Conservation (phyloP, 2,113 vertebrate species). For the Charadrius vociferus region DNA sequence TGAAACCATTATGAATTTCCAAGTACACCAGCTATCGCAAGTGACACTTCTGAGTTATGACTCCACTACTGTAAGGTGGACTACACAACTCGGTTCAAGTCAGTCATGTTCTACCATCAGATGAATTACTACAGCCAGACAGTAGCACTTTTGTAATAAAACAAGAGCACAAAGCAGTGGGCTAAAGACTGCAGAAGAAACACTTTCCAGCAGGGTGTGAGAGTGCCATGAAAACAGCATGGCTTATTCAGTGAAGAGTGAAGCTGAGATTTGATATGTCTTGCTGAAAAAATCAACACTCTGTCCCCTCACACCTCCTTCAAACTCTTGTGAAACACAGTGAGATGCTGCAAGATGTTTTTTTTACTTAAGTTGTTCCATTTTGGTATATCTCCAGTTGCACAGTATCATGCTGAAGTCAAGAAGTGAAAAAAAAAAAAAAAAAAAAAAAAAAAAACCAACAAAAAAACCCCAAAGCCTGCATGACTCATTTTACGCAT, state of each 20-base stretch:
- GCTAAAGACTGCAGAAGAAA: not conserved
- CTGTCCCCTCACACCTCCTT: not conserved
- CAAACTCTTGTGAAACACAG: not conserved
- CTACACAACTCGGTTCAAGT: not conserved
- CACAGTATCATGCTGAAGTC: not conserved
- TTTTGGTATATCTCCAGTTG: not conserved
- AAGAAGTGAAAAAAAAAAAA: not conserved
- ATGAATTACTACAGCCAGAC: not conserved
- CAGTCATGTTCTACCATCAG: not conserved
- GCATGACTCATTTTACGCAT: not conserved
- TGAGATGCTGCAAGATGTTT: not conserved
- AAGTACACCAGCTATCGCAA: not conserved
- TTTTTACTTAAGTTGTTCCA: not conserved
- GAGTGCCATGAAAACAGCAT: not conserved
- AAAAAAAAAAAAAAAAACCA: rapidly evolving
- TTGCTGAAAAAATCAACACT: not conserved
- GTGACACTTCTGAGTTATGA: not conserved
- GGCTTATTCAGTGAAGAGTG: not conserved
- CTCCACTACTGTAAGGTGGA: not conserved
- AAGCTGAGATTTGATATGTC: not conserved
- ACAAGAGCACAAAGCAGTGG: not conserved
- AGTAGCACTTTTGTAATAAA: not conserved
- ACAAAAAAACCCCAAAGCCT: too few relatives aligned
- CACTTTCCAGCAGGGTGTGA: rapidly evolving
- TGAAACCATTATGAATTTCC: not conserved